Conservation (phyloP, 1,140 invertebrate genomes). For the Copidosoma floridanum region DNA sequence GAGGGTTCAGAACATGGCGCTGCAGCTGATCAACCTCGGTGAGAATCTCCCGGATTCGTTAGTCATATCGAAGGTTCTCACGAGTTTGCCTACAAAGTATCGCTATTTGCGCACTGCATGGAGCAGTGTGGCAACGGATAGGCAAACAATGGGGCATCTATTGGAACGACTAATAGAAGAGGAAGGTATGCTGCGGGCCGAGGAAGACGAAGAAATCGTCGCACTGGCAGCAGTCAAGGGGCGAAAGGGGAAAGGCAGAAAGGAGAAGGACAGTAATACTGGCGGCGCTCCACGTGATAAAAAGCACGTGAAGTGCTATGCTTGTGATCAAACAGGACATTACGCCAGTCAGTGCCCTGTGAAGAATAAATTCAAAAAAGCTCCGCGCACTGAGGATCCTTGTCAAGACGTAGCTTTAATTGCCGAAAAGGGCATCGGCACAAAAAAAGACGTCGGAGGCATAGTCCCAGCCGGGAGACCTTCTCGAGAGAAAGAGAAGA, state of each 20-base stretch:
- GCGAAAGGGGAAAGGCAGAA: background rate
- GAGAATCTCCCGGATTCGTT: constrained; percentile 9
- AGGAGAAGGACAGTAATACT: background rate
- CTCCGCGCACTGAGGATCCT: background rate
- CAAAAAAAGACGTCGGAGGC: background rate
- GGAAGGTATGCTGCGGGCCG: background rate
- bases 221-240: background rate
- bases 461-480: background rate
- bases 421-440: background rate
- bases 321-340: background rate
- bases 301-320: background rate
- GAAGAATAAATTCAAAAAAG: background rate
- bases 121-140: constrained; percentile 5
- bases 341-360: background rate
- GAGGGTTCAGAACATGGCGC: constrained; percentile 26
- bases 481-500: background rate
- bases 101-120: constrained; percentile 11
- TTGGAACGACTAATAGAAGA: background rate
- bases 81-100: constrained; percentile 18
- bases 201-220: constrained; percentile 1
- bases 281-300: background rate
- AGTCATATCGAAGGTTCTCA: constrained; percentile 26
- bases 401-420: background rate
- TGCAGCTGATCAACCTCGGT: constrained; percentile 17
- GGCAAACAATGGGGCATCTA: background rate